Conservation (phyloP, 2,888 invertebrate species). For the Zootermopsis nevadensis region DNA sequence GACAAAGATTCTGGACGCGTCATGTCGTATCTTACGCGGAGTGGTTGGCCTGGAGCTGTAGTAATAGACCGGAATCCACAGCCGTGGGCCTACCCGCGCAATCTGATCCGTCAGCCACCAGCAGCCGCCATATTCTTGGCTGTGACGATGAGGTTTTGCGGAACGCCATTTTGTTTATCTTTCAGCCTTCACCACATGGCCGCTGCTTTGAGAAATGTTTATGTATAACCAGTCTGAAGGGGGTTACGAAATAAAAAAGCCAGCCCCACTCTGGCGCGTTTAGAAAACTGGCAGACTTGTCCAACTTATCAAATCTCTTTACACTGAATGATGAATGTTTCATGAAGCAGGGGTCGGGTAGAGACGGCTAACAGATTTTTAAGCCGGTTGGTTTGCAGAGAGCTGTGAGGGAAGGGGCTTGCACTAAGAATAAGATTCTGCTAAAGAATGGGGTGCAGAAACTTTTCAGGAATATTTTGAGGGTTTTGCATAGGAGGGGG, state of each 20-base stretch:
- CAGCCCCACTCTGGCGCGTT: not conserved
- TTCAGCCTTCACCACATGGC: not conserved
- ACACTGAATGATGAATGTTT: constrained; percentile 29
- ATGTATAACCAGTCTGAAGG: constrained; percentile 20
- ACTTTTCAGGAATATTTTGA: constrained; percentile 24
- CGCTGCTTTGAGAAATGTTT: constrained; percentile 5
- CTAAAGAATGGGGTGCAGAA: not conserved
- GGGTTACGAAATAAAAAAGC: not conserved
- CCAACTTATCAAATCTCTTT: constrained; percentile 24
- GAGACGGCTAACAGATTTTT: constrained; percentile 6
- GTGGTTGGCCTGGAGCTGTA: not conserved
- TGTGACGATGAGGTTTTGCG: not conserved
- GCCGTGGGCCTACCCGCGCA: not conserved
- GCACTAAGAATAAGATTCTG: not conserved
- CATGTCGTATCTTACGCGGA: too few relatives aligned
- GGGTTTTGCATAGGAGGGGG: constrained; percentile 29
- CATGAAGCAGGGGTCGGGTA: not conserved
- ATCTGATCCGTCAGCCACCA: not conserved
- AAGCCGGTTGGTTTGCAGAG: not conserved
- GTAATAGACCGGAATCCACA: not conserved
- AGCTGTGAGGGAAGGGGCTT: not conserved
- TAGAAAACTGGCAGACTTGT: constrained; percentile 12
- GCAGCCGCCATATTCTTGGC: not conserved
- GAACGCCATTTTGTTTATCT: constrained; percentile 23
- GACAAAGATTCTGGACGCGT: too few relatives aligned